Base-by-base conservation (phyloP, 1,140 invertebrate genomes). In the Lepidurus apus region DNA sequence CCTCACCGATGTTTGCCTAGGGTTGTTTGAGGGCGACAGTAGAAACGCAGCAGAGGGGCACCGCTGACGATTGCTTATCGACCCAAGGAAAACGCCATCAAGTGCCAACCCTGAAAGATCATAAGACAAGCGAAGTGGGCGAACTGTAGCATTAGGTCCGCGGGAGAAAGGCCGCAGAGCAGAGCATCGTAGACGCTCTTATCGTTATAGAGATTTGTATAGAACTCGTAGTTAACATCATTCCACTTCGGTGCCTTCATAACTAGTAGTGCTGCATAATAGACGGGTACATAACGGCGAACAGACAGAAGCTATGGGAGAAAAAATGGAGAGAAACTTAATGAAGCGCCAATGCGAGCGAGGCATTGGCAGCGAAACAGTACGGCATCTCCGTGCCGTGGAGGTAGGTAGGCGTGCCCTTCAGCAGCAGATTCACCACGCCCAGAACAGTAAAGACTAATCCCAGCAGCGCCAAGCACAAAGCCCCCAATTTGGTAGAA, bases 401-500 rank as follows among this genome's bases (percentile, higher is more conserved):
- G 43, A 87, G 88, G 82, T 91, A 92, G n/a, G 84, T 86, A 26
- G 85, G 83, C 5, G 87, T 84, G 0, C 81, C 78, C 88, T 84
- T 81, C 89, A 87, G 3, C 88, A 82, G 47, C 90, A 82, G 24
- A 91, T 84, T 85, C 17, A 90, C 82, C 3, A 87, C 81, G 10
- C 92, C 92, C 65, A 89, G 84, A 13, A 90, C 82, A 17, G 91
- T 91, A 7, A 93, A 91, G n/a, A 91, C 82, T 1, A 90, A 83
- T 1, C 93, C 93, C 82, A 94, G 93, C 1, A 90, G 80, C 13
- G 90, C 89, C 24, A 93, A 85, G 2, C 90, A 87, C 24, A 94
- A 83, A 1, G 92, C 92, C 1, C 92, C 90, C 8, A 93, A 83
- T 84, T 95, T 95, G 80, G 88, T 87, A 4, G 87, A 83, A n/a